These are phyloP conservation scores for Danio tinwini DNA, from an alignment of 2,797 vertebrate genomes.

Conservation along the genomic window DNA sequence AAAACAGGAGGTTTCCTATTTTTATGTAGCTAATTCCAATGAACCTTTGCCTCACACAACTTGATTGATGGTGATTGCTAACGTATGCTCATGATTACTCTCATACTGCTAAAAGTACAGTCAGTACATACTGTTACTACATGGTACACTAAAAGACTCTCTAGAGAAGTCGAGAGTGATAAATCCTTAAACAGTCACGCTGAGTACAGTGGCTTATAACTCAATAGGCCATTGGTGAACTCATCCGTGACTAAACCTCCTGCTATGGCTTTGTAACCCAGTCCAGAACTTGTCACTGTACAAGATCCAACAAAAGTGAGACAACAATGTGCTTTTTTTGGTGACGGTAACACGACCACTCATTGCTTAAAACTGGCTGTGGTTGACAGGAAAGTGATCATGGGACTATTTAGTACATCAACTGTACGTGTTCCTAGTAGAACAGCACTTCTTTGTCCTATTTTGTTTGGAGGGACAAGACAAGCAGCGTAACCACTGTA, in stretches of 20 bases:
- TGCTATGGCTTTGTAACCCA: constrained; percentile 54
- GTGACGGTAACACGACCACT: constrained; percentile 32
- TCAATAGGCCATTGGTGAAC: constrained; percentile 49
- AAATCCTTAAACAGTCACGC: constrained; percentile 43
- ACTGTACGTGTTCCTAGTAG: constrained; percentile 13
- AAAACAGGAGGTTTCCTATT: constrained; percentile 31
- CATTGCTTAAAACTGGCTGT: constrained; percentile 30
- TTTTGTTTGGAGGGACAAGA: constrained; percentile 40
- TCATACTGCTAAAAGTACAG: constrained; percentile 3
- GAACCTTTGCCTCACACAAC: constrained; percentile 37
- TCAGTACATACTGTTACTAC: constrained; percentile 8
- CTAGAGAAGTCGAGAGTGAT: constrained; percentile 39
- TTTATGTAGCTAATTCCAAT: constrained; percentile 38
- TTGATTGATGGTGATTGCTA: constrained; percentile 50
- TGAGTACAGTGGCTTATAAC: constrained; percentile 45
- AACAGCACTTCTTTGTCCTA: constrained; percentile 42
- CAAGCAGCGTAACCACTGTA: constrained; percentile 47
- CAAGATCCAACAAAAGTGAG: constrained; percentile 48
- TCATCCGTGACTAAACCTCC: constrained; percentile 52
- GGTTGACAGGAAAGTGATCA: constrained; percentile 23
- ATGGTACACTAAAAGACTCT: constrained; percentile 4
- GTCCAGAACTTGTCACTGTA: constrained; percentile 45
- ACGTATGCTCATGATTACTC: constrained; percentile 54
- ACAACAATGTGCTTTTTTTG: constrained; percentile 47
- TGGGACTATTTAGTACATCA: constrained; percentile 29